A percentile compares a stretch with the other conserved stretches of the same genome.
Evolutionary conservation across 2,113 vertebrate genomes (phyloP).

Genomic region (Calidris pugnax): DNA sequence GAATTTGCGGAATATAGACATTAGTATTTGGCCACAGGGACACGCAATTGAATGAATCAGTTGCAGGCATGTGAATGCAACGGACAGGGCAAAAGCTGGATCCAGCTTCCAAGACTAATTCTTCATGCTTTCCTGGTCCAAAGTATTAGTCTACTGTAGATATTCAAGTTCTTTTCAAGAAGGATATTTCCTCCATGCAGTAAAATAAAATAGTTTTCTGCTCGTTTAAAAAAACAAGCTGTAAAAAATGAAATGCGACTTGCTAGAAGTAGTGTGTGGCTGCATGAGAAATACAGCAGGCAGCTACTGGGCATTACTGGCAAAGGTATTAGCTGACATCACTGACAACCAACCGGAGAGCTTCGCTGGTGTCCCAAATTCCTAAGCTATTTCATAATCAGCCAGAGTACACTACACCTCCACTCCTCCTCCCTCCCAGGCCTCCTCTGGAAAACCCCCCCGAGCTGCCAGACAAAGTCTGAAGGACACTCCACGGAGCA

Average conservation of each 20-base stretch:
- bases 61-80: neutral
- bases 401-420: neutral
- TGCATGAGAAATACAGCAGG: neutral
- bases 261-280: neutral
- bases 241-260: neutral
- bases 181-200: neutral
- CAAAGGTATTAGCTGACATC: slow-evolving; percentile 5
- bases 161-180: neutral
- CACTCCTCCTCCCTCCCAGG: neutral
- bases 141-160: neutral
- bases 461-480: neutral
- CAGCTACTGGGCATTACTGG: neutral
- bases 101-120: neutral
- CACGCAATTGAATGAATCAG: neutral
- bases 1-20: neutral
- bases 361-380: neutral
- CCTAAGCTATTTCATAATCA: slow-evolving; percentile 13
- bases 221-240: neutral
- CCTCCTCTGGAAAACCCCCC: neutral
- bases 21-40: neutral
- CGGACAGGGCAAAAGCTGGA: neutral
- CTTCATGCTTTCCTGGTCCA: neutral
- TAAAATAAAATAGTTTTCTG: neutral
- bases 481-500: neutral
- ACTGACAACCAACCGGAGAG: neutral